Base-by-base conservation (phyloP, 2,797 vertebrate genomes). In the Acanthurus lineatus region DNA sequence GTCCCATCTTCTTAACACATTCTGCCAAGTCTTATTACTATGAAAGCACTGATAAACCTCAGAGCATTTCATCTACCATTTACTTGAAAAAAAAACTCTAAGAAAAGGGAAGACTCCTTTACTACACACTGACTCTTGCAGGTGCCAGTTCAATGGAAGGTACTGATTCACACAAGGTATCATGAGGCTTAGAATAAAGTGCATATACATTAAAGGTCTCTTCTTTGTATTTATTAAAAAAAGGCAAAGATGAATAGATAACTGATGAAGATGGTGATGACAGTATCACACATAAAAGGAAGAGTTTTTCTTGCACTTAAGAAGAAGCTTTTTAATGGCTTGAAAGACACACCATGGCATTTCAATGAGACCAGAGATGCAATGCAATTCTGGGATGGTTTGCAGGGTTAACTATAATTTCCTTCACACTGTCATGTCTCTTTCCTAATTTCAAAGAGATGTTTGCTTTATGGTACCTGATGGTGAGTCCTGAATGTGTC, bases 291-390 rank as follows among this genome's bases (percentile, higher is more conserved):
- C 54, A 51, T 4, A 51, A 54, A 79, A 28, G 69, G 70, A 58
- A 20, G 40, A 32, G 32, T 6, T 35, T 35, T 35, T 35, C 32
- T 35, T 35, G 32, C 32, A 71, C 75, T 87, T 74, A 73, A 19
- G 32, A 12, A 51, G 49, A 79, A 51, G 35, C 66, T 54, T 65
- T 75, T 54, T 78, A 73, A 85, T 81, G 76, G 69, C 70, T 79
- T 62, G 54, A 83, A 83, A 80, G 64, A 73, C 52, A 64, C 84
- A 72, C 67, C 82, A 86, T 88, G 82, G 70, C 86, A 81, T 91
- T 92, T 92, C 87, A 92, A 90, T 93, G 89, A 91, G 82, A 73
- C 69, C 79, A 74, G 89, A 92, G 76, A 45, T 69, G 81, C 82
- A 73, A 69, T 58, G 73, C 88, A 73, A 69, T 58, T 72, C 88